phyloP scores from a whole-genome alignment of 2,888 invertebrate species.

The Colostygia pectinataria region DNA sequence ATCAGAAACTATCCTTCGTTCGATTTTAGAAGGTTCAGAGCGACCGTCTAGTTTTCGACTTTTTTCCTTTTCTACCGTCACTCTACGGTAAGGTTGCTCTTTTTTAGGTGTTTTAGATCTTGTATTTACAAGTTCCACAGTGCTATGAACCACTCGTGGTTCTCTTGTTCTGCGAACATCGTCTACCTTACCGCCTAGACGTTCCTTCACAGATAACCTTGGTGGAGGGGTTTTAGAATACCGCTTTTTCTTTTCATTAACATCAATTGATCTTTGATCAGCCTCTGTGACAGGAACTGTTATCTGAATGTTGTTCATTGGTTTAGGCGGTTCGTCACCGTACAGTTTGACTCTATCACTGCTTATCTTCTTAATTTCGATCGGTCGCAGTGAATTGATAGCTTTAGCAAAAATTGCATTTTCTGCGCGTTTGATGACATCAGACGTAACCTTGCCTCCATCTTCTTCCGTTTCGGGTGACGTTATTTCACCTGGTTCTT shows the following conservation, averaged over 20 bases:
- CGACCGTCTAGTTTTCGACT: constrained; percentile 64
- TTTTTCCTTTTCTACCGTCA: constrained; percentile 77
- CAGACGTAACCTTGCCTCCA: constrained; percentile 89
- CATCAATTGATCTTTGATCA: constrained; percentile 74
- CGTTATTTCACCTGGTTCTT: constrained; percentile 75
- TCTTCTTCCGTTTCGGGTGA: constrained; percentile 79
- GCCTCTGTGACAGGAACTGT: constrained; percentile 76
- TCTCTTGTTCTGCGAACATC: constrained; percentile 80
- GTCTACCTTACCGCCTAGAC: constrained; percentile 90
- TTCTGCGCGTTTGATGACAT: constrained; percentile 95
- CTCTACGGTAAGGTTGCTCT: constrained; percentile 73
- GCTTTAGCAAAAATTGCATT: constrained; percentile 96
- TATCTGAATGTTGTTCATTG: constrained; percentile 78
- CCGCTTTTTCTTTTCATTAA: constrained; percentile 69
- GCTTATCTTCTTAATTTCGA: constrained; percentile 89
- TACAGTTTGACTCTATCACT: constrained; percentile 87
- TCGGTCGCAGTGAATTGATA: constrained; percentile 90
- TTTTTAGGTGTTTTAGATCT: constrained; percentile 78
- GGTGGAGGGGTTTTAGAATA: constrained; percentile 82
- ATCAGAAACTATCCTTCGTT: constrained; percentile 54
- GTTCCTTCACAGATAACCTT: constrained; percentile 89
- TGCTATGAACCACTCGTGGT: constrained; percentile 78
- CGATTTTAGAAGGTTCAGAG: constrained; percentile 52
- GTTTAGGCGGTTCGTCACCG: constrained; percentile 74
- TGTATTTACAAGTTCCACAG: constrained; percentile 80